These are phyloP conservation scores for Drosophila helvetica DNA, from an alignment of 2,888 invertebrate species.

Conservation along the genomic window DNA sequence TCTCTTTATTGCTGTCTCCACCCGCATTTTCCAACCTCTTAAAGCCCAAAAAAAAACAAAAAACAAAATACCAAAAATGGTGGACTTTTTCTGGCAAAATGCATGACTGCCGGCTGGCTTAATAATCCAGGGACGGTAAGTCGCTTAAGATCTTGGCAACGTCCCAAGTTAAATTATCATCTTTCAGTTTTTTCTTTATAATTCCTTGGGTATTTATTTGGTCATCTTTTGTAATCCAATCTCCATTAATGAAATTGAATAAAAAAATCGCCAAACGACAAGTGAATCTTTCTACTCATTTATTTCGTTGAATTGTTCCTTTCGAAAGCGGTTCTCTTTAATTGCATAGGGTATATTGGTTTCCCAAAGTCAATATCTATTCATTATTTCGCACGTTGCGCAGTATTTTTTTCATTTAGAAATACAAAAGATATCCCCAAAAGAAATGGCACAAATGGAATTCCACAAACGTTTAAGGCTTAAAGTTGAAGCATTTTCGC, in stretches of 20 bases:
- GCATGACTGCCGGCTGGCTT: conserved; percentile 37
- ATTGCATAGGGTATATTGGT: background rate
- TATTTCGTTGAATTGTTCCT: background rate
- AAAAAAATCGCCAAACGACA: background rate
- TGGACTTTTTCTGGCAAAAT: conserved; percentile 23
- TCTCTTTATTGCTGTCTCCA: conserved; percentile 49
- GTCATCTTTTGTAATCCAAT: conserved; percentile 10
- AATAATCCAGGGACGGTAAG: conserved; percentile 40
- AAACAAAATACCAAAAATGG: no score
- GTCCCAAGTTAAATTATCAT: conserved; percentile 16
- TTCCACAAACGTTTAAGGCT: background rate
- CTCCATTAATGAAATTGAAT: conserved; percentile 16
- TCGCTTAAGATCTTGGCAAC: conserved; percentile 61
- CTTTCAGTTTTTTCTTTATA: conserved; percentile 10
- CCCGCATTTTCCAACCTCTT: conserved; percentile 37
- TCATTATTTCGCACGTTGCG: no score
- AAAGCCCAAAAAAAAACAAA: conserved; percentile 9
- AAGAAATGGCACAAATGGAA: no score
- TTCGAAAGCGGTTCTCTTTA: background rate
- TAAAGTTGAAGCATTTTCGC: background rate
- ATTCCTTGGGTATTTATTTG: conserved; percentile 25
- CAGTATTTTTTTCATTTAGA: no score
- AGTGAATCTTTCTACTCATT: background rate
- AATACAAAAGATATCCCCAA: no score
- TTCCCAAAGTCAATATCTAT: no score